These are phyloP conservation scores for Nasonia vitripennis DNA, from an alignment of 1,140 invertebrate genomes.

Conservation along the genomic window DNA sequence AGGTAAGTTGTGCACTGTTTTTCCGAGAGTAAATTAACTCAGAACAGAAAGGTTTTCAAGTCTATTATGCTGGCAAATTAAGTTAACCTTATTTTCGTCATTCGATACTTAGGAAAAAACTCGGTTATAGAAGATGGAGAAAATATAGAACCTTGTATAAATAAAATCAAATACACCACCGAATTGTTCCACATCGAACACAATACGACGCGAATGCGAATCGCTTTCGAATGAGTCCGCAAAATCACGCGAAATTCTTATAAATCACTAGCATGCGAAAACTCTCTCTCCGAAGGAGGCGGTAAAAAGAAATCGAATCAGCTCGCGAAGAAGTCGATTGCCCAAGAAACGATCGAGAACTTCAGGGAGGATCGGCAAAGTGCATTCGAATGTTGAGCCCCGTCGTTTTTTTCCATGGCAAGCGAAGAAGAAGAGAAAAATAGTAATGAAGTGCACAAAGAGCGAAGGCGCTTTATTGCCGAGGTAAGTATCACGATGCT, in stretches of 20 bases:
- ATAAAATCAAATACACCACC: no score
- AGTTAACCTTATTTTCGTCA: no score
- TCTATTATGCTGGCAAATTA: no score
- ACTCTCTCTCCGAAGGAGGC: neutral
- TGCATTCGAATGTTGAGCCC: neutral
- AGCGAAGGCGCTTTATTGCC: neutral
- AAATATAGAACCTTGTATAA: no score
- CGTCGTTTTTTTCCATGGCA: no score
- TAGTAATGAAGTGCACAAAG: neutral
- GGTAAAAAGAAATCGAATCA: neutral
- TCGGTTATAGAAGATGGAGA: no score
- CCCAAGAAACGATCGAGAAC: neutral
- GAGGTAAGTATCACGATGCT: conserved; percentile 8
- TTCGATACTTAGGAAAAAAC: no score
- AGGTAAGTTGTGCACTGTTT: neutral
- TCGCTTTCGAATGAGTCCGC: no score
- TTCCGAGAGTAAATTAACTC: neutral
- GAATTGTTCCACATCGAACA: no score
- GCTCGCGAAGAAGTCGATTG: neutral
- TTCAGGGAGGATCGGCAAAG: neutral
- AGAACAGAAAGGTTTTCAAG: neutral
- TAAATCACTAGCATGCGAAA: no score
- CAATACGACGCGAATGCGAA: no score
- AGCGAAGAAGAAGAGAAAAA: neutral
- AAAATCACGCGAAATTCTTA: no score